Evolutionary conservation across 2,113 vertebrate species (phyloP).

Genomic region (Phrynocephalus versicolor): DNA sequence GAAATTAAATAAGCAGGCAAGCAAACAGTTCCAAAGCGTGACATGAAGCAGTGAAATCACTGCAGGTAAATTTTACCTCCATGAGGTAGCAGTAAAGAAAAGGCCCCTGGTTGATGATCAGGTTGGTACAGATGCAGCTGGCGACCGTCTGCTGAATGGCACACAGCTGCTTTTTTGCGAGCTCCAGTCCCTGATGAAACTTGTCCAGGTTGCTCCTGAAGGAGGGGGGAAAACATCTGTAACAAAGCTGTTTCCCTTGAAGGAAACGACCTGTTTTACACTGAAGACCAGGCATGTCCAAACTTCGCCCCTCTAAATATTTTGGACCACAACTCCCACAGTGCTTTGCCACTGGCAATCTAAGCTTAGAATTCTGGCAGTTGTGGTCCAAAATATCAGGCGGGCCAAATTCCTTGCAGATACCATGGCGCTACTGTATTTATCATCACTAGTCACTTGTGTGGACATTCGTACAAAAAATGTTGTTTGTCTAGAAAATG

Average conservation of each 20-base stretch:
- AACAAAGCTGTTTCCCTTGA: background rate
- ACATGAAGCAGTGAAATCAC: background rate
- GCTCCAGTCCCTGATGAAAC: slow-evolving; percentile 86
- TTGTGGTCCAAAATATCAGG: too few species aligned
- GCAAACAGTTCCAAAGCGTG: too few species aligned
- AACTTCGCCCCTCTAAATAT: too few species aligned
- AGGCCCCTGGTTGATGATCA: slow-evolving; percentile 94
- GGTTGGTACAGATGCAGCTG: slow-evolving; percentile 96
- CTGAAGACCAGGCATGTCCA: too few species aligned
- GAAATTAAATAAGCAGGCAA: too few species aligned
- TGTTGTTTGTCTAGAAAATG: fast-evolving
- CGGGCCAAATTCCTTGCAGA: background rate
- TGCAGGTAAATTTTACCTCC: slow-evolving; percentile 79
- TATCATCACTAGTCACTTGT: background rate
- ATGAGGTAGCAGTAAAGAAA: slow-evolving; percentile 96
- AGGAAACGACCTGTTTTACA: too few species aligned
- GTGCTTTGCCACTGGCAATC: too few species aligned
- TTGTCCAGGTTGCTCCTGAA: slow-evolving; percentile 88
- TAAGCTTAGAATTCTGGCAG: too few species aligned
- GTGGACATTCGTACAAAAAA: background rate
- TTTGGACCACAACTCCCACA: too few species aligned
- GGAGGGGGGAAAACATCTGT: background rate
- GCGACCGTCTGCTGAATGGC: slow-evolving; percentile 94
- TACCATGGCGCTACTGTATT: too few species aligned
- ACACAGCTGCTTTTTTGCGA: slow-evolving; percentile 91